Evolutionary conservation across 37 sponge, comb jelly and placozoan species (phyloP).

Genomic region (Oscarella lobularis): DNA sequence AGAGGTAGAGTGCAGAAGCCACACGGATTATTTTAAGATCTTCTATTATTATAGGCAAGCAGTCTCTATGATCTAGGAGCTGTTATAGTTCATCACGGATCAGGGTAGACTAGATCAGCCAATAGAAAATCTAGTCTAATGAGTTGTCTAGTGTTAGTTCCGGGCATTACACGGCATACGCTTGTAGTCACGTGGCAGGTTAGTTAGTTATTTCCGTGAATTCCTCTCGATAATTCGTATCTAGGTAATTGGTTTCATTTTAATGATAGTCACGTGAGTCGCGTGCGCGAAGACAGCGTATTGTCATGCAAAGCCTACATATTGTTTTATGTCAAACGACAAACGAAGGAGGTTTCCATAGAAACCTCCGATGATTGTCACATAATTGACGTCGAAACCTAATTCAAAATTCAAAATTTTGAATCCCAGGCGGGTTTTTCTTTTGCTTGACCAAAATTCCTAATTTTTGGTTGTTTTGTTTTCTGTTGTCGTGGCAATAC

Average conservation of each 20-base stretch:
- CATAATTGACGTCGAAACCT: not conserved
- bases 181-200: constrained; percentile 45
- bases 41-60: too few species aligned
- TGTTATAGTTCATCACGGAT: constrained; percentile 65
- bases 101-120: constrained; percentile 37
- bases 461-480: too few species aligned
- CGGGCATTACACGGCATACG: constrained; percentile 67
- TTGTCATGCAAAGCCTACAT: constrained; percentile 50
- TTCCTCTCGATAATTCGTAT: not conserved
- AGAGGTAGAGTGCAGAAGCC: not conserved
- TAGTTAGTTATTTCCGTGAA: not conserved
- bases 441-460: not conserved
- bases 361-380: not conserved
- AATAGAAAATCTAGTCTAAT: not conserved
- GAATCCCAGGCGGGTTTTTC: not conserved
- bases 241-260: constrained; percentile 60
- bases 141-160: constrained; percentile 40
- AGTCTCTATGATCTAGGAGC: constrained; percentile 56
- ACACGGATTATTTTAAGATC: not conserved
- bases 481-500: too few species aligned
- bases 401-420: not conserved
- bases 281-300: constrained; percentile 11
- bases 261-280: constrained; percentile 48
- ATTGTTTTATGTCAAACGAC: constrained; percentile 41
- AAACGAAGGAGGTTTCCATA: too few species aligned